Percentiles rank a stretch among this genome's conserved stretches.
These are phyloP conservation scores for Elysia crispata DNA, from an alignment of 2,888 invertebrate species.

Conservation along the genomic window DNA sequence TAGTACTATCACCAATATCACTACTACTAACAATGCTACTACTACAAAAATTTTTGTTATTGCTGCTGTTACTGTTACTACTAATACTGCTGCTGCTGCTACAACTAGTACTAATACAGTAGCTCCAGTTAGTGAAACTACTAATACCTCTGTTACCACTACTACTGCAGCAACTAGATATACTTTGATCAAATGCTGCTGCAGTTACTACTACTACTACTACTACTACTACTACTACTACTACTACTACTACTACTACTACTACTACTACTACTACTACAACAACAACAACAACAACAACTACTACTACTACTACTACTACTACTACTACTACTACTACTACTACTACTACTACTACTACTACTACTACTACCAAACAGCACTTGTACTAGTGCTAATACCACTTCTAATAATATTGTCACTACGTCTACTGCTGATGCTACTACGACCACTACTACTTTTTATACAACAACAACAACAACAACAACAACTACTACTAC, in stretches of 20 bases:
- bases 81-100: too few species aligned
- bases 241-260: constrained; percentile 4
- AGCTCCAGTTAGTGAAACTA: too few species aligned
- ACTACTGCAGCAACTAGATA: constrained; percentile 28
- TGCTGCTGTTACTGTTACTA: constrained; percentile 33
- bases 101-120: too few species aligned
- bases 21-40: background rate
- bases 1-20: constrained; percentile 28
- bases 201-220: too few species aligned
- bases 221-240: constrained; percentile 21
- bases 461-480: too few species aligned
- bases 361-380: too few species aligned
- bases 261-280: background rate
- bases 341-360: background rate
- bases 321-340: background rate
- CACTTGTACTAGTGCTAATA: background rate
- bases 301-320: background rate
- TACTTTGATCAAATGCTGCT: too few species aligned
- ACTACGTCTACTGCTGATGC: too few species aligned
- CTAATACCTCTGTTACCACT: constrained; percentile 26
- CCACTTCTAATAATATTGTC: background rate
- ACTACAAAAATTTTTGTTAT: constrained; percentile 33
- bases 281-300: background rate
- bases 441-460: too few species aligned
- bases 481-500: background rate